These are phyloP conservation scores for Sphaeridia pumilis DNA, from an alignment of 2,888 invertebrate species.

Conservation along the genomic window DNA sequence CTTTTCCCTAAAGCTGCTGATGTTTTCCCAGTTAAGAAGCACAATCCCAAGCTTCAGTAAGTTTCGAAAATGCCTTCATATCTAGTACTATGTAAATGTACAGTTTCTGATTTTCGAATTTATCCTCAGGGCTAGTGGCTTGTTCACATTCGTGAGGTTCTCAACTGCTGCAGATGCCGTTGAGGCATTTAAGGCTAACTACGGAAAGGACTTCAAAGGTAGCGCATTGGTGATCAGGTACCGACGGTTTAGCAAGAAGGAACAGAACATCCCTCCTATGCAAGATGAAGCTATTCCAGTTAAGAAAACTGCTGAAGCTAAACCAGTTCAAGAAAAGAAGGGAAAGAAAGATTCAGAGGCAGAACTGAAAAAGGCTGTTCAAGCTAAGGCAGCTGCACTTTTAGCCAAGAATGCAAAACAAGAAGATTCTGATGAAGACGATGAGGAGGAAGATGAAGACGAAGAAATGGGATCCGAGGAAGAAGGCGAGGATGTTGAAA, in stretches of 20 bases:
- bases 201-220: slow-evolving; percentile 18
- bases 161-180: slow-evolving; percentile 27
- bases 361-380: slow-evolving; percentile 6
- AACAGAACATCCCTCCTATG: background rate
- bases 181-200: slow-evolving; percentile 25
- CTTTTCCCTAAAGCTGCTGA: slow-evolving; percentile 20
- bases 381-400: background rate
- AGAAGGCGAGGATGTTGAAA: slow-evolving; percentile 14
- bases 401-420: background rate
- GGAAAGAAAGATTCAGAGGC: background rate
- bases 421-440: slow-evolving; percentile 15
- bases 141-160: slow-evolving; percentile 28
- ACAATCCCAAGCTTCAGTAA: slow-evolving; percentile 27
- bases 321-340: slow-evolving; percentile 1
- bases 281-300: background rate
- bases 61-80: slow-evolving; percentile 6
- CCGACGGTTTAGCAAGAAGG: slow-evolving; percentile 18
- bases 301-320: slow-evolving; percentile 5
- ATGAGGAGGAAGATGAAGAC: slow-evolving; percentile 16
- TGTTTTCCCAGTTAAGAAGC: slow-evolving; percentile 24
- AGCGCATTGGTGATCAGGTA: slow-evolving; percentile 30
- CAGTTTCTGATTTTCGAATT: background rate
- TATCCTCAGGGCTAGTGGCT: too few relatives aligned
- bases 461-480: slow-evolving; percentile 11
- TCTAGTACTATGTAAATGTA: too few relatives aligned